phyloP scores from a whole-genome alignment of 2,888 invertebrate species.

The Odontocolon sp. region DNA sequence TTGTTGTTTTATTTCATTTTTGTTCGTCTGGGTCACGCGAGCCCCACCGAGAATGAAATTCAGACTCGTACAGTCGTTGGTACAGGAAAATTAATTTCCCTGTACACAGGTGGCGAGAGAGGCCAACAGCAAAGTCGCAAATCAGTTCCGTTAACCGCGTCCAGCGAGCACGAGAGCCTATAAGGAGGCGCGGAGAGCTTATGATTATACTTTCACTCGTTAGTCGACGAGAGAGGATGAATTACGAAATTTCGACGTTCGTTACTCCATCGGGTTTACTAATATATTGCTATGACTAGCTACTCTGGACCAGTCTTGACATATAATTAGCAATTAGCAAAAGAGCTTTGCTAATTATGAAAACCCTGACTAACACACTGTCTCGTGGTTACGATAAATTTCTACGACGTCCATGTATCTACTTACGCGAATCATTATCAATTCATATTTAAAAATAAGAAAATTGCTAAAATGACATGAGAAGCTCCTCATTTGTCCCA shows the following conservation, averaged over 20 bases:
- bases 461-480: too few relatives aligned
- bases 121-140: slow-evolving; percentile 21
- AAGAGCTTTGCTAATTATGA: not conserved
- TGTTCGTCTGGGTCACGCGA: not conserved
- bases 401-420: not conserved
- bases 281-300: not conserved
- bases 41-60: not conserved
- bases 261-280: slow-evolving; percentile 15
- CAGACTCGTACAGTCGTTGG: not conserved
- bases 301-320: not conserved
- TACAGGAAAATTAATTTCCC: slow-evolving; percentile 25
- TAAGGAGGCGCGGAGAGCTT: slow-evolving; percentile 13
- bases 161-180: not conserved
- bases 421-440: slow-evolving; percentile 19
- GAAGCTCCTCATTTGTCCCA: too few relatives aligned
- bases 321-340: slow-evolving; percentile 1
- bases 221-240: slow-evolving; percentile 31
- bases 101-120: not conserved
- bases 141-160: slow-evolving; percentile 50
- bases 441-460: slow-evolving; percentile 22
- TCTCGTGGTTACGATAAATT: not conserved
- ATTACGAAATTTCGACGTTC: slow-evolving; percentile 41
- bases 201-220: slow-evolving; percentile 54
- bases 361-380: too few relatives aligned
- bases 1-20: slow-evolving; percentile 1